Evolutionary conservation across 2,888 invertebrate species (phyloP), one percentile per base, ranked within the genome.

Genomic region (Pachycephus smyrnensis): DNA sequence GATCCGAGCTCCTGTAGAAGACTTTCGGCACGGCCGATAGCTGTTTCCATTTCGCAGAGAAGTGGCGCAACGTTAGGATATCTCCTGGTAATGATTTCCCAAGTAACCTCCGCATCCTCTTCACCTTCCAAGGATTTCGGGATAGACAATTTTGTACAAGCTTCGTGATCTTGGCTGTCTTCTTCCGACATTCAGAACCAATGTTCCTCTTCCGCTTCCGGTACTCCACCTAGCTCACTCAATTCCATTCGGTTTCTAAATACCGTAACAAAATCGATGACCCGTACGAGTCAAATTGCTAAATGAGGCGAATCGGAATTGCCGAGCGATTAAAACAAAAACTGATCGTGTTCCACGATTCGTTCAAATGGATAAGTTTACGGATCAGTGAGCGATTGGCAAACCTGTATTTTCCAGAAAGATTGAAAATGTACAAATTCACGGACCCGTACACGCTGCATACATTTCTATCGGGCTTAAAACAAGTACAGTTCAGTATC

Each of bases 41-140:
- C 86, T 12, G 82, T 79, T 73, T 89, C 89, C 87, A 89, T 86
- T 55, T 89, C 88, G 75, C 84, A 85, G 6, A 89, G 81, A 30
- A 89, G 81, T 9, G 88, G 86, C 33, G 89, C 89, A 71, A 87
- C 86, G 12, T 86, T 87, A 31, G 89, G 89, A 79, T 89, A 89
- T 82, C 89, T 81, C 36, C 84, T 82, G 12, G 80, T 82, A 76
- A 89, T 88, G 79, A 85, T 85, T n/a, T 84, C 79, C 89, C 89
- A 89, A 15, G 87, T 80, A 36, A 69, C 73, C 9, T 77, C 76
- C 68, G 76, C 73, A 68, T 79, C 79, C 68, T 79, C 76, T 68
- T 79, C 79, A 33, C 74, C 79, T 37, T 37, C 76, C 3, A 79
- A 69, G 4, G 69, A 76, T 37, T 74, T 76, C 11, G 79, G 79